phyloP scores from a whole-genome alignment of 2,888 invertebrate genomes.

The Lithophane socia region DNA sequence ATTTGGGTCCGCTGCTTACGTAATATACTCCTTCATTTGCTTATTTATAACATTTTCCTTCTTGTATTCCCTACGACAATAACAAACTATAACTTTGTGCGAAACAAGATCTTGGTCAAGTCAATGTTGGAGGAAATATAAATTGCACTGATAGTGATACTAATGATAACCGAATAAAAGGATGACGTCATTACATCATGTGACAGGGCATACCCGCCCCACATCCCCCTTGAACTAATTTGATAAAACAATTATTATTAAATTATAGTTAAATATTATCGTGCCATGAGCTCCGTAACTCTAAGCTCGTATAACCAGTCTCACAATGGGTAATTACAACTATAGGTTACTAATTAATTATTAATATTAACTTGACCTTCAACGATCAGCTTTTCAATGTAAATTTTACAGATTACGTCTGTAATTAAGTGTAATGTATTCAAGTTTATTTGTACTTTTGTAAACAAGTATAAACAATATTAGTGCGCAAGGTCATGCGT shows the following conservation, averaged over 20 bases:
- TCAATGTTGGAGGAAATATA: neutral
- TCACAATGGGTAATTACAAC: conserved; percentile 65
- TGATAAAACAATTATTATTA: conserved; percentile 32
- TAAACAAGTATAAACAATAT: conserved; percentile 55
- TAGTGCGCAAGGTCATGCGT: conserved; percentile 43
- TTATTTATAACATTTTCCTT: conserved; percentile 56
- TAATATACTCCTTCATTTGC: conserved; percentile 36
- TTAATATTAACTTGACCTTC: conserved; percentile 77
- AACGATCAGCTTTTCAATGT: conserved; percentile 76
- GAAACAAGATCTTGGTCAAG: conserved; percentile 22
- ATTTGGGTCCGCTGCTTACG: conserved; percentile 37
- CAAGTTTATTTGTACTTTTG: conserved; percentile 55
- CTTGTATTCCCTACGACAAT: conserved; percentile 17
- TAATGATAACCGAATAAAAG: conserved; percentile 29
- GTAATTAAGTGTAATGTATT: conserved; percentile 60
- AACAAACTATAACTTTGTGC: neutral
- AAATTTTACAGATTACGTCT: conserved; percentile 73
- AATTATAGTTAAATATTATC: conserved; percentile 26
- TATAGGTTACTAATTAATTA: conserved; percentile 65
- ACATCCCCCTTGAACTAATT: conserved; percentile 43
- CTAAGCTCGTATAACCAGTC: conserved; percentile 32
- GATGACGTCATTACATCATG: conserved; percentile 26
- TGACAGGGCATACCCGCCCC: neutral
- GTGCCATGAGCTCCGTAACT: conserved; percentile 6
- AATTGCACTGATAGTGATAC: conserved; percentile 4